These are phyloP conservation scores for Lampris megalopsis DNA, from an alignment of 2,113 vertebrate species.

Conservation along the genomic window DNA sequence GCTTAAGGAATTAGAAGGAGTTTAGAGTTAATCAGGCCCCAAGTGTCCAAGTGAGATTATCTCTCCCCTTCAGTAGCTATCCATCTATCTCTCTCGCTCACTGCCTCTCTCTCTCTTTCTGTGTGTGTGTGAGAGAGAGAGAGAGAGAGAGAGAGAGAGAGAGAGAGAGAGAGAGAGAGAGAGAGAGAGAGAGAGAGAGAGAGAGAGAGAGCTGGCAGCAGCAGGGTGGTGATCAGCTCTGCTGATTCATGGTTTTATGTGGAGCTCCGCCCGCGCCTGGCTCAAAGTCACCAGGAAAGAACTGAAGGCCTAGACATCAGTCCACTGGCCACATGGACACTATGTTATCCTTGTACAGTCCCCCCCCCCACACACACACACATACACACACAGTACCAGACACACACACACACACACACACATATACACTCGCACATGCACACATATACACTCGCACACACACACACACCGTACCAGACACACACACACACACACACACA, in stretches of 20 bases:
- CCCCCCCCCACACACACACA: slow-evolving; percentile 50
- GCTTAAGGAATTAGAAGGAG: slow-evolving; percentile 80
- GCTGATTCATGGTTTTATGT: slow-evolving; percentile 73
- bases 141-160: background rate
- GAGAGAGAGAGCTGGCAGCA: slow-evolving; percentile 32
- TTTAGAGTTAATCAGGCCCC: slow-evolving; percentile 80
- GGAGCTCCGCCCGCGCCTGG: slow-evolving; percentile 52
- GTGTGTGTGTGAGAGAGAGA: background rate
- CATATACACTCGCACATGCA: slow-evolving; percentile 47
- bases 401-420: slow-evolving; percentile 44
- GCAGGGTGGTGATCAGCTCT: slow-evolving; percentile 48
- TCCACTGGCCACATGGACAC: slow-evolving; percentile 45
- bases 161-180: background rate
- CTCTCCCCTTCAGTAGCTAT: slow-evolving; percentile 27
- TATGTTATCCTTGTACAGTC: slow-evolving; percentile 31
- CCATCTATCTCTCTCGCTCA: slow-evolving; percentile 64
- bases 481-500: no score
- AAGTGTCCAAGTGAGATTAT: slow-evolving; percentile 79
- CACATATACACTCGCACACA: no score
- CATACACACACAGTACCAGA: slow-evolving; percentile 40
- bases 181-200: no score
- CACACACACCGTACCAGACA: no score
- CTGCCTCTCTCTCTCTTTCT: slow-evolving; percentile 23
- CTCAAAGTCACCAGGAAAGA: slow-evolving; percentile 59
- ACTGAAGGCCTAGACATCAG: slow-evolving; percentile 42